These are phyloP conservation scores for Odontophorus gujanensis DNA, from an alignment of 2,113 vertebrate species.

Conservation along the genomic window DNA sequence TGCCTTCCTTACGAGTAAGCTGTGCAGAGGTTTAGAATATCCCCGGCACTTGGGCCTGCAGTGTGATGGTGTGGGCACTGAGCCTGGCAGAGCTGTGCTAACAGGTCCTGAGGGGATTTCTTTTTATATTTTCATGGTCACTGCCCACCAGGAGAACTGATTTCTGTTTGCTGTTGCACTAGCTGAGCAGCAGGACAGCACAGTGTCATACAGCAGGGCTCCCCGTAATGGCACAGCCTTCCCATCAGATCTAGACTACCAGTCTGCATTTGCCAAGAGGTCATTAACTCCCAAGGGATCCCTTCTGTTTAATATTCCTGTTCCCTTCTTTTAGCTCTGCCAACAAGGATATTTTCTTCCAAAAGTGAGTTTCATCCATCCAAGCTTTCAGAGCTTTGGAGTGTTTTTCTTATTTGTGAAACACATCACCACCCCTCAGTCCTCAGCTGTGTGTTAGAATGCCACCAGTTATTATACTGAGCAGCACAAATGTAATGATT, in stretches of 20 bases:
- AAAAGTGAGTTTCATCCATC: not conserved
- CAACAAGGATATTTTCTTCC: not conserved
- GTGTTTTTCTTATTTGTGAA: not conserved
- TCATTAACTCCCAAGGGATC: not conserved
- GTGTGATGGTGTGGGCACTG: too few relatives aligned
- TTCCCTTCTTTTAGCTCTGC: not conserved
- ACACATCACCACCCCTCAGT: not conserved
- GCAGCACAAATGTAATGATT: not conserved
- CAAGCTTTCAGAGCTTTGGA: not conserved
- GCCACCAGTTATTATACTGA: not conserved
- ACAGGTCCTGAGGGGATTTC: not conserved
- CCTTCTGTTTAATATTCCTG: not conserved
- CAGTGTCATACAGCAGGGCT: not conserved
- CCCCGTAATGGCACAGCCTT: not conserved
- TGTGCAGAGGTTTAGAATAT: not conserved
- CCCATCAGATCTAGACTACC: not conserved
- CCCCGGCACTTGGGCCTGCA: accelerated
- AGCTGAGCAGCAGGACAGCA: not conserved
- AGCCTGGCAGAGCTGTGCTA: not conserved
- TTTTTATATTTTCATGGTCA: not conserved
- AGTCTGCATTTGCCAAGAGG: not conserved
- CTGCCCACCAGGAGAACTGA: accelerated
- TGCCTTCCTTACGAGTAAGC: not conserved
- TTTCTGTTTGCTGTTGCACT: not conserved
- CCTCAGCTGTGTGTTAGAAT: not conserved